Evolutionary conservation across 2,888 invertebrate species (phyloP), one percentile per base, ranked within the genome.

Genomic region (Octonoba sinensis): DNA sequence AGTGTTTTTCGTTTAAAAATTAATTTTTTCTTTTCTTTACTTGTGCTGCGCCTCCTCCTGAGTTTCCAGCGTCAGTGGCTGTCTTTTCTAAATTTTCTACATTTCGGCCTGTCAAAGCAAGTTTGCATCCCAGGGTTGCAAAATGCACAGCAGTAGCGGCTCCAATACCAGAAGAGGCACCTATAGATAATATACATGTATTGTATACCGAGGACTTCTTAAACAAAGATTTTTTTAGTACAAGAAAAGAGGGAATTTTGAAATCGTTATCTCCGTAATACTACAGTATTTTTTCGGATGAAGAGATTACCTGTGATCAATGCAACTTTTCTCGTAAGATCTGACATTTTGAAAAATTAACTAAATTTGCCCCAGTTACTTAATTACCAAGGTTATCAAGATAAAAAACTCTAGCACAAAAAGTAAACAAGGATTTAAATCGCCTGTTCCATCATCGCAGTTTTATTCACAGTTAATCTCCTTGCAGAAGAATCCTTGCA

Each of bases 121-220:
- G 88, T 77, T 91, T 91, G 0, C 94, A 95, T 27, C 95, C 95
- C 54, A 93, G 90, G 86, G 91, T 91, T 1, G 94, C 92, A 85
- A 96, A 91, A 86, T 93, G 92, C 83, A 94, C 89, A 0, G 95
- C 95, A 12, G 95, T 93, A 11, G 93, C 93, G 57, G 93, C 93
- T 4, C 96, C 96, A 84, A 96, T 95, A 8, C 95, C 95, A 20
- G 94, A 94, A 88, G 94, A 95, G 0, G 95, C 94, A 67, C 95
- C 95, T 89, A 47, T 12, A 51, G 20, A 24, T 36, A 36, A 16
- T 16, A 27, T 16, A 36, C 16, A 27, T 24, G 20, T 13, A 70
- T 12, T 20, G 18, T 36, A 36, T 3, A 36, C 3, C 36, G 8
- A 36, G 8, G 11, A 36, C 3, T 36, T 6, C 11, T 36, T 36